phyloP scores from a whole-genome alignment of 2,113 vertebrate species.

The zebrafish (Danio rerio) region GRCz12tu NC_133187.1:30552001-30552500 shows the following conservation, averaged over 20 bases:
- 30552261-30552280: not conserved
- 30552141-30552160: no score
- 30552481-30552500: constrained; percentile 79
- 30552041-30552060: no score
- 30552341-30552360: constrained; percentile 68
- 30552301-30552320: not conserved
- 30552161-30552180: no score
- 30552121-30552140: no score
- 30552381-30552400: constrained; percentile 80
- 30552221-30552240: not conserved
- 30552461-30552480: constrained; percentile 71
- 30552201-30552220: no score
- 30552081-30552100: no score
- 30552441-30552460: constrained; percentile 63
- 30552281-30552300: not conserved
- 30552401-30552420: constrained; percentile 74
- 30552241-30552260: no score
- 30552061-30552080: no score
- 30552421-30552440: constrained; percentile 79
- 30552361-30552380: constrained; percentile 61
- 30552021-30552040: no score
- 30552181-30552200: no score
- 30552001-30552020: no score
- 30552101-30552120: no score
- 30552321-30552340: constrained; percentile 68